Conservation (phyloP, 2,888 invertebrate species). For the Tachina lurida region DNA sequence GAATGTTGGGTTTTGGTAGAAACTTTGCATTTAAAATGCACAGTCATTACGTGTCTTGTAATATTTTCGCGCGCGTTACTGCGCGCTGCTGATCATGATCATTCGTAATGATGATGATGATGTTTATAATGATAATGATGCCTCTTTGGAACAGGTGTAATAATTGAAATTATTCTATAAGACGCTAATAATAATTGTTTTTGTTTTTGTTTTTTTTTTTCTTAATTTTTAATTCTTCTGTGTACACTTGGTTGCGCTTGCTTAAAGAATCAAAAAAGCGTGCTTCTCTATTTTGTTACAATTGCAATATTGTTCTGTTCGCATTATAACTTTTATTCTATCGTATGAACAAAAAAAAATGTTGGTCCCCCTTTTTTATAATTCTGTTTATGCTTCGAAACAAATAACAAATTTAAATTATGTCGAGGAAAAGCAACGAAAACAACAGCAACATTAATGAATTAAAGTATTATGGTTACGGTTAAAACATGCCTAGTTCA, state of each 20-base stretch:
- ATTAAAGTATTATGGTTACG: slow-evolving; percentile 60
- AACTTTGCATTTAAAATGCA: slow-evolving; percentile 33
- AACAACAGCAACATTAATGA: slow-evolving; percentile 2
- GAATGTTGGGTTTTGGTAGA: slow-evolving; percentile 7
- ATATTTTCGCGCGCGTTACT: slow-evolving; percentile 49
- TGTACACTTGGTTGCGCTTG: slow-evolving; percentile 69
- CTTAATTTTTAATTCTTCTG: slow-evolving; percentile 28
- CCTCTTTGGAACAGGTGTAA: slow-evolving; percentile 79
- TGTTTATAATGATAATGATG: slow-evolving; percentile 34
- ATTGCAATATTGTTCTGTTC: slow-evolving; percentile 55
- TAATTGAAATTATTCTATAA: slow-evolving; percentile 81
- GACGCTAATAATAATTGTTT: slow-evolving; percentile 72
- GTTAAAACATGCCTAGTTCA: slow-evolving; percentile 64
- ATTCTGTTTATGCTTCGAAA: slow-evolving; percentile 41
- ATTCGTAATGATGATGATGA: slow-evolving; percentile 13
- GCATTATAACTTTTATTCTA: slow-evolving; percentile 21
- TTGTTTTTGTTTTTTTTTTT: not conserved
- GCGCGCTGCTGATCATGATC: slow-evolving; percentile 35
- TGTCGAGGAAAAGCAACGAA: slow-evolving; percentile 23
- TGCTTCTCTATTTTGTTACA: slow-evolving; percentile 65
- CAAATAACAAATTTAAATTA: slow-evolving; percentile 53
- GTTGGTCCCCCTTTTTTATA: slow-evolving; percentile 51
- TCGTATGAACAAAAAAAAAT: slow-evolving; percentile 22
- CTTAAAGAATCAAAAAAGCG: slow-evolving; percentile 66
- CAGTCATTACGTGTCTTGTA: slow-evolving; percentile 42